Evolutionary conservation across 2,113 vertebrate genomes (phyloP), one percentile per base, ranked within the genome.

Genomic region (Solea solea): DNA sequence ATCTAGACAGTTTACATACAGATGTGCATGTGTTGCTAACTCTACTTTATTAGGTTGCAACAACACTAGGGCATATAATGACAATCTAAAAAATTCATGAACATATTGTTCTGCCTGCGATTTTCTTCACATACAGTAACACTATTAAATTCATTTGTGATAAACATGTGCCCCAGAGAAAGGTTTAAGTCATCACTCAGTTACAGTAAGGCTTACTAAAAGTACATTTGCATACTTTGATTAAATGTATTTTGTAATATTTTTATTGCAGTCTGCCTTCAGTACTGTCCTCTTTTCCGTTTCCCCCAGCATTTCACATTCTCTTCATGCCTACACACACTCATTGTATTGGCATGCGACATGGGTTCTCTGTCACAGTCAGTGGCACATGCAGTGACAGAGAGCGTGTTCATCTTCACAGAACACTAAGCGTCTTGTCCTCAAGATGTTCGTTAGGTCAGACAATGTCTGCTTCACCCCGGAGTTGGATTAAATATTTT

Each of bases 261-360:
- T 4, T 41, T 8, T 10, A 12, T 48, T 48, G 14, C 2, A 45
- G 9, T 50, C 4, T 50, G 2, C 49, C 52, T 9, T 53, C 64
- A 58, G 28, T 28, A 15, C 50, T 64, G 54, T 56, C 15, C 21
- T 3, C 28, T 64, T 59, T 64, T 55, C 2, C 63, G 6, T 63
- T 57, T 42, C 51, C 11, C 48, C 49, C 16, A 41, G 16, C 60
- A 59, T 68, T 64, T 69, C 65, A 77, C 81, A 89, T 90, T 88
- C 71, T 88, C 71, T 63, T 82, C 52, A 73, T 71, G 72, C 79
- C 76, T 53, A 87, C 80, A 70, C 71, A 59, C 63, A 62, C 53
- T 69, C 81, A 78, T 80, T 82, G 73, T 83, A 59, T 69, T 69
- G 57, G 56, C 71, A 70, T 65, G 61, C 14, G 6, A 80, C 55